Conservation (phyloP, 2,888 invertebrate species). For the Phyllotreta striolata region DNA sequence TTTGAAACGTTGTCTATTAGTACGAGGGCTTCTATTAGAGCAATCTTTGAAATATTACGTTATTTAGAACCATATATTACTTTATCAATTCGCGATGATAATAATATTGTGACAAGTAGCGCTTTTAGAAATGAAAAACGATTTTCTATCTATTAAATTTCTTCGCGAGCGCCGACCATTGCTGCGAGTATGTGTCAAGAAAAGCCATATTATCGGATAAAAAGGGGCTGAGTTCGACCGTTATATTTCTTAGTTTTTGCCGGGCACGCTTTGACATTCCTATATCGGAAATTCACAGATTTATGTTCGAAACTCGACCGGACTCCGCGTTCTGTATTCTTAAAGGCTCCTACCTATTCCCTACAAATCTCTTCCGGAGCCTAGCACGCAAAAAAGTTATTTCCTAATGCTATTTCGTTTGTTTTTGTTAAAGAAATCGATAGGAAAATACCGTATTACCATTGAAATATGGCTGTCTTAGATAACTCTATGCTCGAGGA, state of each 20-base stretch:
- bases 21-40: too few species aligned
- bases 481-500: constrained; percentile 18
- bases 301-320: constrained; percentile 39
- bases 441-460: constrained; percentile 28
- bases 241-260: constrained; percentile 44
- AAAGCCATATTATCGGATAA: constrained; percentile 35
- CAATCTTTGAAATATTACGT: too few species aligned
- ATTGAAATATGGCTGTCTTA: constrained; percentile 22
- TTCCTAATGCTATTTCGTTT: constrained; percentile 40
- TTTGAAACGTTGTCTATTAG: too few species aligned
- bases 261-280: constrained; percentile 37
- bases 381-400: constrained; percentile 43
- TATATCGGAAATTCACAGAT: constrained; percentile 44
- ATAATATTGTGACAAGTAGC: background rate
- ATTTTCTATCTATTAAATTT: constrained; percentile 11
- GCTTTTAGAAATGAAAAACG: constrained; percentile 1
- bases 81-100: too few species aligned
- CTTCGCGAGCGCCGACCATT: background rate
- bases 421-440: constrained; percentile 35
- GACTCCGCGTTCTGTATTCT: constrained; percentile 37
- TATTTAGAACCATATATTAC: too few species aligned
- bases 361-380: constrained; percentile 44
- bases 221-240: constrained; percentile 36
- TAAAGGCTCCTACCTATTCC: constrained; percentile 38
- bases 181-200: constrained; percentile 27